These are phyloP conservation scores for Lycopodina hypogea DNA, from an alignment of 37 sponge, comb jelly and placozoan genomes.

Conservation along the genomic window DNA sequence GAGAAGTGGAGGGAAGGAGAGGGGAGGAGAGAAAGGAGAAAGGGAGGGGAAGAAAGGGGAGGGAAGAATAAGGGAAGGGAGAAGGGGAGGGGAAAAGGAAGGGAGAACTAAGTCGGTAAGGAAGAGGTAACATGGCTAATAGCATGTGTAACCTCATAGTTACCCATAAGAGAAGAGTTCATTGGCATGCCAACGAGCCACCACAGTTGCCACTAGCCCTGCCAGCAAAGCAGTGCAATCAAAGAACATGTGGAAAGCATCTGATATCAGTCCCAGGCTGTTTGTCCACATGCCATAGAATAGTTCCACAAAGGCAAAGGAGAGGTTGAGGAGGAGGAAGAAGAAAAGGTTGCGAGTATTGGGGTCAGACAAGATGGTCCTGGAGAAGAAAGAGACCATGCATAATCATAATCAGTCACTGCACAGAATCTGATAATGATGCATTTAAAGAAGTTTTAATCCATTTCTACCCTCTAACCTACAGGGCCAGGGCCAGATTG, in stretches of 20 bases:
- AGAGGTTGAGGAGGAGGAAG: conserved; percentile 74
- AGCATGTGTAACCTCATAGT: too few species aligned
- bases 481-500: not conserved
- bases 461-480: not conserved
- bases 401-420: too few species aligned
- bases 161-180: conserved; percentile 85
- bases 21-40: not conserved
- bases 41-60: not conserved
- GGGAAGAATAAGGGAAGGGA: not conserved
- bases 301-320: conserved; percentile 91
- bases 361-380: conserved; percentile 55
- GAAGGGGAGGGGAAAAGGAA: not conserved
- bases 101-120: not conserved
- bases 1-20: not conserved
- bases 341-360: conserved; percentile 70
- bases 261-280: conserved; percentile 89
- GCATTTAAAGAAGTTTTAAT: too few species aligned
- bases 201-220: conserved; percentile 79
- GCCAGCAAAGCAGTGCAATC: conserved; percentile 92
- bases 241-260: conserved; percentile 94
- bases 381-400: conserved; percentile 8
- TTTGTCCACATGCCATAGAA: conserved; percentile 89
- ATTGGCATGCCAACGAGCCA: conserved; percentile 69
- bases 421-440: not conserved
- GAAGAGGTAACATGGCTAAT: too few species aligned